Percentiles rank a stretch among this genome's conserved stretches.
Evolutionary conservation across 2,888 invertebrate genomes (phyloP).

Genomic region (Pimpla rufipes): DNA sequence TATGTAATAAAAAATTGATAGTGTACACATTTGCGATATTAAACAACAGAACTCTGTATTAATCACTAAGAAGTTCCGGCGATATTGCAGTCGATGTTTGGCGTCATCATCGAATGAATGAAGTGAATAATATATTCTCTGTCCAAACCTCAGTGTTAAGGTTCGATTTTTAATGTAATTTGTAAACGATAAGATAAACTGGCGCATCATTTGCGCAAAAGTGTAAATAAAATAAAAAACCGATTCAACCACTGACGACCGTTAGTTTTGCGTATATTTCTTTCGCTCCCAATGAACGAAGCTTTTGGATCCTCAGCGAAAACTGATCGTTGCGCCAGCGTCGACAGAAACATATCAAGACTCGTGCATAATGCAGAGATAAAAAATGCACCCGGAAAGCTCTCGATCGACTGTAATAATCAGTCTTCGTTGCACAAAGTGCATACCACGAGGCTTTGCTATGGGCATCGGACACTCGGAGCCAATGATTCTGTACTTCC

Average conservation of each 20-base stretch:
- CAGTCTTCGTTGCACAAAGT: not conserved
- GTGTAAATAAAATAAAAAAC: not conserved
- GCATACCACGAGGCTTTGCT: not conserved
- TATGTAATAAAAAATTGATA: no score
- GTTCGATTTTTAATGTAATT: not conserved
- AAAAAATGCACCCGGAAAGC: constrained; percentile 9
- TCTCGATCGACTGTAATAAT: constrained; percentile 5
- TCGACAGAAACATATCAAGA: not conserved
- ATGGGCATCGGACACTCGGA: not conserved
- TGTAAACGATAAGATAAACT: not conserved
- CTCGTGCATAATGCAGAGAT: constrained; percentile 17
- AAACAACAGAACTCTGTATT: no score
- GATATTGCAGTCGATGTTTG: no score
- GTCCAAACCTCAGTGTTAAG: no score
- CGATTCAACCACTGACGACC: not conserved
- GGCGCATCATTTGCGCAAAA: not conserved
- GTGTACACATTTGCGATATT: no score
- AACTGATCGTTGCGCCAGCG: not conserved
- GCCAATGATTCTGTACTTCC: not conserved
- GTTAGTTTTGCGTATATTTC: constrained; percentile 9
- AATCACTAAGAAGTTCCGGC: no score
- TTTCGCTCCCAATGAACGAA: constrained; percentile 13
- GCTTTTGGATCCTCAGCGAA: not conserved
- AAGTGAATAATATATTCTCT: not conserved
- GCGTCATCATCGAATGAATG: not conserved